Evolutionary conservation across 2,797 vertebrate species (phyloP).

Genomic region (Rhinella marina): DNA sequence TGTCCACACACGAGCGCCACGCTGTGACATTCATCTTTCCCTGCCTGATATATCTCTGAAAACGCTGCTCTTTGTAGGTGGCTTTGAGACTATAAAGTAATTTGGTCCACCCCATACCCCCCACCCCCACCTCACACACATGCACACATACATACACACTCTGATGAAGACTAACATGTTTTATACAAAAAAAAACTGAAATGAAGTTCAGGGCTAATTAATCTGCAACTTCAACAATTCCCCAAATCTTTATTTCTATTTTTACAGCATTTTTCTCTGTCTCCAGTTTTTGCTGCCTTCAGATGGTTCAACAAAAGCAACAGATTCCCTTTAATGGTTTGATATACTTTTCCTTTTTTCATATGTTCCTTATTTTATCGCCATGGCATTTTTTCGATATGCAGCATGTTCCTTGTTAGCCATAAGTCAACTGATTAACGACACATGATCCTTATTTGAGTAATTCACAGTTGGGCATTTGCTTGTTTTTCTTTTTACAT

Average conservation of each 20-base stretch:
- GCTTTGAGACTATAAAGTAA: conserved; percentile 46
- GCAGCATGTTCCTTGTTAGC: too few species aligned
- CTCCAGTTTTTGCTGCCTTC: too few species aligned
- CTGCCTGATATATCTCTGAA: conserved; percentile 34
- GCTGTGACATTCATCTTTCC: conserved; percentile 61
- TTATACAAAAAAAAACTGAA: not conserved
- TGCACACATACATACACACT: not conserved
- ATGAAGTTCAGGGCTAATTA: not conserved
- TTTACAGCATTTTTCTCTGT: too few species aligned
- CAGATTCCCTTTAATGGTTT: too few species aligned
- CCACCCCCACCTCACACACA: not conserved
- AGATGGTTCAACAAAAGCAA: too few species aligned
- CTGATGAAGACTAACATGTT: not conserved
- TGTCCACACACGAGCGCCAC: conserved; percentile 67
- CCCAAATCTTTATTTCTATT: not conserved
- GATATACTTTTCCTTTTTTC: too few species aligned
- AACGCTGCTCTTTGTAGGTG: conserved; percentile 15
- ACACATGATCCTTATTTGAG: too few species aligned
- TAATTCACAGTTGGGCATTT: too few species aligned
- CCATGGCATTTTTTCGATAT: too few species aligned
- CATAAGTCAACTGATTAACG: too few species aligned
- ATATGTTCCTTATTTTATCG: too few species aligned
- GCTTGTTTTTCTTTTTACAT: too few species aligned
- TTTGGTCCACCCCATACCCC: not conserved
- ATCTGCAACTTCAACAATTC: not conserved